phyloP scores from a whole-genome alignment of 2,888 invertebrate genomes.

The Hymenopus coronatus region DNA sequence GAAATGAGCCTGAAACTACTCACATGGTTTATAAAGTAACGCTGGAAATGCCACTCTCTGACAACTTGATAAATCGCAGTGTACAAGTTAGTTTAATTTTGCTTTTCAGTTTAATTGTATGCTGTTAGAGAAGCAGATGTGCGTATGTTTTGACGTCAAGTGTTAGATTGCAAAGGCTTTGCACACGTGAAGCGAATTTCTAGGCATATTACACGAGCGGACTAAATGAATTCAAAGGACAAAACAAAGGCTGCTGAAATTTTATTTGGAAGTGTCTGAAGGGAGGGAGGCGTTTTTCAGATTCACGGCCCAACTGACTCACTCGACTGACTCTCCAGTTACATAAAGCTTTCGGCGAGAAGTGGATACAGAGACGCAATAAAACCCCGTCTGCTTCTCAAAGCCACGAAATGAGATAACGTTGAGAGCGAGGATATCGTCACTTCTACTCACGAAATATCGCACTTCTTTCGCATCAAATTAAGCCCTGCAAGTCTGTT shows the following conservation, averaged over 20 bases:
- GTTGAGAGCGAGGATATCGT: neutral
- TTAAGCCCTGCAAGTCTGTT: neutral
- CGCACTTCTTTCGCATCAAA: neutral
- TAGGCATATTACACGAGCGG: neutral
- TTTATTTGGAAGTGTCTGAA: neutral
- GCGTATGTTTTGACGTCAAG: neutral
- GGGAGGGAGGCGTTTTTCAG: neutral
- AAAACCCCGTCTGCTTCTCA: neutral
- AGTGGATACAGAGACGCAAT: neutral
- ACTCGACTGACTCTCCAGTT: neutral
- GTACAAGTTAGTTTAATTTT: neutral
- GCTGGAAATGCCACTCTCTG: no score
- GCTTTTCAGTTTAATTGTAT: neutral
- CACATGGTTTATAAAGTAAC: no score
- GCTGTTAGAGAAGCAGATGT: neutral
- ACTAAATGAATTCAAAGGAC: neutral
- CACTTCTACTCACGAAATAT: neutral
- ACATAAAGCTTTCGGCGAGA: neutral
- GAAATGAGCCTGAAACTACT: no score
- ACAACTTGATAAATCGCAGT: neutral
- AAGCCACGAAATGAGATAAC: neutral
- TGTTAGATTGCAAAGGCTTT: neutral
- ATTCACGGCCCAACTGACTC: neutral
- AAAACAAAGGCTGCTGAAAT: neutral
- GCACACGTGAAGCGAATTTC: neutral